Base-by-base conservation (phyloP, 2,888 invertebrate species). In the Ectropis crepuscularia region DNA sequence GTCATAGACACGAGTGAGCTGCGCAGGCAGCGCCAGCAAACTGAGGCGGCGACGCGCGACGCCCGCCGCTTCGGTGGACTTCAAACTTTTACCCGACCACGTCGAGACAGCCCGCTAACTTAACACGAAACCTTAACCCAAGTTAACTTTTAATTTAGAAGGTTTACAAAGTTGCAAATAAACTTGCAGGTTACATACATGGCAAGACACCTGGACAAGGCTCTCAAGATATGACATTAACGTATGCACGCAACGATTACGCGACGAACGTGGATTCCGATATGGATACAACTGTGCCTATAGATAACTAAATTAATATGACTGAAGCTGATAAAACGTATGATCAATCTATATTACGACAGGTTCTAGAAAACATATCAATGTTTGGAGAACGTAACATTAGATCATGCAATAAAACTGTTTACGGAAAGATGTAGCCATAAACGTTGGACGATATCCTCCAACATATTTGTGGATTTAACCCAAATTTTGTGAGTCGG, bases 1-100 rank as follows among this genome's bases (percentile, higher is more conserved):
- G 28, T 70, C 74, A 67, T 65, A 81, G 73, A 82, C 85, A 86
- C 92, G 90, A 87, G 90, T 85, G 86, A 85, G 89, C 91, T 83
- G 88, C 90, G 90, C 92, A 87, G 85, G 80, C 81, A 83, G 89
- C 91, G 90, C 89, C 76, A 87, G 88, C 92, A 87, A 87, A 92
- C 92, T 91, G 88, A 86, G 76, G 81, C 74, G 81, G 81, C 80
- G 76, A 73, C 77, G 80, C 79, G 83, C 83, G 80, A 83, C 83
- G 83, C 83, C 79, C 81, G 81, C 85, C 87, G 82, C 82, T 82
- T 80, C 83, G 77, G 80, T 87, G 89, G 89, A 88, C 89, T 88
- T 88, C 89, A 89, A 89, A 90, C 89, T 88, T 89, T 88, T 88
- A 92, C 84, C 83, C 89, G 79, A 78, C 88, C 79, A 78, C 87